Evolutionary conservation across 1,140 invertebrate species (phyloP), one percentile per base, ranked within the genome.

Genomic region (Drosophila sturtevanti): DNA sequence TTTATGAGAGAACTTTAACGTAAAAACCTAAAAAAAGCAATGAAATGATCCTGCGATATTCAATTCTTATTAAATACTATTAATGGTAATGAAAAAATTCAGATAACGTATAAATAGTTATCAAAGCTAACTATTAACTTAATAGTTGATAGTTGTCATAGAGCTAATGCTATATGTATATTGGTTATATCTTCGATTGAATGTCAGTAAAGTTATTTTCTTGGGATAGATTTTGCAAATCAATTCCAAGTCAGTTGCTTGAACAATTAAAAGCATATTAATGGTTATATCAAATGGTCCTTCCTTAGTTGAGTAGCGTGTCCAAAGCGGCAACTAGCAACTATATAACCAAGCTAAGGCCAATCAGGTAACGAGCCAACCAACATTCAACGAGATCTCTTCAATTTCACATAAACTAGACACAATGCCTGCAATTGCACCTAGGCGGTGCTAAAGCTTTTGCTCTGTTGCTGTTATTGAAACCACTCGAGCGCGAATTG

Each of bases 401-500:
- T 48, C 41, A 48, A 48, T 48, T 48, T 48, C 18, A 48, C 16
- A 48, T 48, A 48, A 48, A 48, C 41, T 48, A 48, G 41, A 18
- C 41, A 48, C 41, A 48, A 48, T 48, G n/a, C 41, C 16, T 48
- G 18, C 18, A 21, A 11, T 48, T 48, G 41, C 41, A 34, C 54
- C 62, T 70, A 77, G 58, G 55, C 35, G 68, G 27, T 6, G 7
- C 27, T 18, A 48, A 9, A 11, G 16, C 41, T 48, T 16, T 48
- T 11, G 27, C 27, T 31, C 27, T 31, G 41, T 48, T 48, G 41
- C 37, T 52, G 74, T 65, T 62, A 77, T 73, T 65, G 61, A 74
- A 81, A 78, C 56, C 66, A 81, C 75, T 86, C 64, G 65, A 86
- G 70, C 65, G 63, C 65, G 55, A 71, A 74, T 56, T 81, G 65